These are phyloP conservation scores for Acanthopagrus latus DNA, from an alignment of 2,797 vertebrate species.

Conservation along the genomic window DNA sequence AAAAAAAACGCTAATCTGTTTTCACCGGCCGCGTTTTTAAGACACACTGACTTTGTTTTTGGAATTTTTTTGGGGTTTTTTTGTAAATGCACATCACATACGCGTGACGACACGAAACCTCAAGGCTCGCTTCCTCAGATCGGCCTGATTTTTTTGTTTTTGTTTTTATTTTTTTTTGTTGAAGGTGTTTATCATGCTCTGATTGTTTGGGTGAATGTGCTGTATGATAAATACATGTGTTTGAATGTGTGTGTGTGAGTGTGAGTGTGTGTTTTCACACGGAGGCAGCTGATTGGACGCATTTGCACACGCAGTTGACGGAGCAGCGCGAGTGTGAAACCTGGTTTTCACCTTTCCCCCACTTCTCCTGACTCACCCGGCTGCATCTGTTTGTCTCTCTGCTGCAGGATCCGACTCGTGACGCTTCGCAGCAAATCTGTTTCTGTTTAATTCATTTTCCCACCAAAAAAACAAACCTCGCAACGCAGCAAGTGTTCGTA, in stretches of 20 bases:
- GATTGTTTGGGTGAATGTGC: constrained; percentile 46
- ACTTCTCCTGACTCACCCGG: constrained; percentile 12
- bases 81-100: constrained; percentile 72
- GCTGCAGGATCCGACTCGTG: background rate
- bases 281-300: constrained; percentile 33
- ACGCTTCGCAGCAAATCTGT: too few species aligned
- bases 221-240: constrained; percentile 21
- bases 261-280: constrained; percentile 14
- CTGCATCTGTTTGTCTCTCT: background rate
- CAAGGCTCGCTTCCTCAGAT: constrained; percentile 71
- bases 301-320: constrained; percentile 33
- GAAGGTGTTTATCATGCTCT: constrained; percentile 60
- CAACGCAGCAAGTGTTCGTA: too few species aligned
- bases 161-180: constrained; percentile 13
- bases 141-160: constrained; percentile 52
- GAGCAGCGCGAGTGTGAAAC: constrained; percentile 32
- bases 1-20: constrained; percentile 70
- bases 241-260: constrained; percentile 1
- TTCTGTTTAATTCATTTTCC: too few species aligned
- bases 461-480: too few species aligned
- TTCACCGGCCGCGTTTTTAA: constrained; percentile 78
- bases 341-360: constrained; percentile 22
- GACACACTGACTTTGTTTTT: constrained; percentile 78
- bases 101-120: constrained; percentile 76
- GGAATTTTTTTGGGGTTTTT: constrained; percentile 41